These are phyloP conservation scores for Buathra laborator DNA, from an alignment of 2,888 invertebrate genomes.

Conservation along the genomic window DNA sequence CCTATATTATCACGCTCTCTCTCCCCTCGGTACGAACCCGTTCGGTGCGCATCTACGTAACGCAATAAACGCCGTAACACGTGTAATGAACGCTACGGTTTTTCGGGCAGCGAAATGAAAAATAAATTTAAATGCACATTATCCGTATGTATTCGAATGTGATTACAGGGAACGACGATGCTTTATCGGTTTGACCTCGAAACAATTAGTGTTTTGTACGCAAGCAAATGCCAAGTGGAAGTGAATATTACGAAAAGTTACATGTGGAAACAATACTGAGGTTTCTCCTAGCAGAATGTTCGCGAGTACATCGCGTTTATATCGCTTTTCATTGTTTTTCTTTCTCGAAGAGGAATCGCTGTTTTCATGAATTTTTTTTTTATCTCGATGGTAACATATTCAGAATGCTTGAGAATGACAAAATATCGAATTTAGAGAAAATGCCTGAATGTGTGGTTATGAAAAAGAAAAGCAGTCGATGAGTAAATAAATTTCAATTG, in stretches of 20 bases:
- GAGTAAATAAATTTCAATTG: too few relatives aligned
- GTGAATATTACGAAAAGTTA: background rate
- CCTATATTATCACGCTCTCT: conserved; percentile 58
- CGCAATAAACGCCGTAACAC: conserved; percentile 60
- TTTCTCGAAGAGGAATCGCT: too few relatives aligned
- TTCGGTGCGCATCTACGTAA: conserved; percentile 16
- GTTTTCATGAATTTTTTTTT: too few relatives aligned
- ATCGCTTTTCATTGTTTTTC: too few relatives aligned
- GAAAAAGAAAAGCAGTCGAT: too few relatives aligned
- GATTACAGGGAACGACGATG: background rate
- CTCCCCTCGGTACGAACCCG: conserved; percentile 13
- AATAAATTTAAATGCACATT: conserved; percentile 18
- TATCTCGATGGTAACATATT: too few relatives aligned
- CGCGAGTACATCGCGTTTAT: too few relatives aligned
- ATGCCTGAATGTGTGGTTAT: too few relatives aligned
- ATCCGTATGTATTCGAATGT: background rate
- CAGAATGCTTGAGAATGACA: too few relatives aligned
- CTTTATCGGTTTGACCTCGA: background rate
- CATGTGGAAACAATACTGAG: background rate
- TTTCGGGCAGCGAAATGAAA: conserved; percentile 33
- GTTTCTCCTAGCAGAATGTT: too few relatives aligned
- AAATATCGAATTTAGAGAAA: too few relatives aligned
- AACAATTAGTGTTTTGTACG: conserved; percentile 9
- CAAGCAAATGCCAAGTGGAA: background rate
- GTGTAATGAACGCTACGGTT: conserved; percentile 71